These are phyloP conservation scores for Enoplolaimus lenunculus DNA, from an alignment of 2,888 invertebrate genomes.

Conservation along the genomic window DNA sequence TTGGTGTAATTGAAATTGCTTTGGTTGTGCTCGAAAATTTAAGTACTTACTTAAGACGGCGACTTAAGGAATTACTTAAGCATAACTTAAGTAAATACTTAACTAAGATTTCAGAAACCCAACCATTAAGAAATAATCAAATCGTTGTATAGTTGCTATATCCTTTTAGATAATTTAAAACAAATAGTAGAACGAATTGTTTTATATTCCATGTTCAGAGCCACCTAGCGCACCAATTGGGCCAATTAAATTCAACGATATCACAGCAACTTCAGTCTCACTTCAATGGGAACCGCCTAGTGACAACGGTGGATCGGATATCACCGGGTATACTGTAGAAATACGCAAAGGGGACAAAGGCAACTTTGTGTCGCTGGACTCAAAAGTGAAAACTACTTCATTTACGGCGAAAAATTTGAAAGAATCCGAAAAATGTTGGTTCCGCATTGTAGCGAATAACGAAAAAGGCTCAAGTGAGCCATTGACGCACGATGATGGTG, in stretches of 20 bases:
- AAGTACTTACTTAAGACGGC: no score
- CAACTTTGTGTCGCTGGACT: not conserved
- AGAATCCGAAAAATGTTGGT: constrained; percentile 42
- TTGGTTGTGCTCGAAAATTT: no score
- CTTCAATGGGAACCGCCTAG: constrained; percentile 69
- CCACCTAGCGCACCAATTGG: constrained; percentile 53
- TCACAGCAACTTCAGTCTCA: constrained; percentile 67
- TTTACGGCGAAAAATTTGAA: constrained; percentile 27
- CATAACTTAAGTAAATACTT: no score
- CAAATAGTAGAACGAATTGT: no score
- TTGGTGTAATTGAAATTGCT: no score
- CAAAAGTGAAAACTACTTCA: constrained; percentile 2
- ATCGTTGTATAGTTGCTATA: no score
- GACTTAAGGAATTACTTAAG: no score
- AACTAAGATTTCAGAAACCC: no score
- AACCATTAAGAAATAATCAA: no score
- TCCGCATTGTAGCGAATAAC: constrained; percentile 43
- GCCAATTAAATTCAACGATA: constrained; percentile 62
- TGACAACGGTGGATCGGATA: constrained; percentile 77
- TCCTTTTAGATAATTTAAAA: no score
- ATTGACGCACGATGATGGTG: constrained; percentile 28
- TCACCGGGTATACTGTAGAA: constrained; percentile 73
- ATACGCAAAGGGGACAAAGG: constrained; percentile 45
- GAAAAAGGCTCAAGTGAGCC: constrained; percentile 42
- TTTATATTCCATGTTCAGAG: no score